Conservation (phyloP, 2,113 vertebrate genomes). For the Gobiocypris rarus region DNA sequence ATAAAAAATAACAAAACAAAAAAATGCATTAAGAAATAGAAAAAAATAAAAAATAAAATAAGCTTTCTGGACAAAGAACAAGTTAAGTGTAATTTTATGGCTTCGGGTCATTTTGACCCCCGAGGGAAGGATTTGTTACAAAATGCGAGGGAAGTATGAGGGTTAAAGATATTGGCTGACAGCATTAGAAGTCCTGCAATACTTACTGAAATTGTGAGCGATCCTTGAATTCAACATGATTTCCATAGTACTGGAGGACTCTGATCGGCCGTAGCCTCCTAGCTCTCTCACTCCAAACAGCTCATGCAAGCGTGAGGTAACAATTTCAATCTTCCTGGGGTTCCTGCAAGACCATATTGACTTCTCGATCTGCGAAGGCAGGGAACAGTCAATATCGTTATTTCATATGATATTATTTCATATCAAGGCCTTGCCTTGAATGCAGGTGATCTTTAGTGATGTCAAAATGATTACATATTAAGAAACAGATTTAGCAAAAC, state of each 20-base stretch:
- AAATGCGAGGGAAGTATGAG: too few relatives aligned
- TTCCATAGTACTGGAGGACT: constrained; percentile 61
- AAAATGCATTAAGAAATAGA: too few relatives aligned
- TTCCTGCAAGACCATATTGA: constrained; percentile 75
- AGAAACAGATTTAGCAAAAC: not conserved
- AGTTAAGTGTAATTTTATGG: too few relatives aligned
- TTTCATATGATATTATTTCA: constrained; percentile 26
- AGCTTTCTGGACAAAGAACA: too few relatives aligned
- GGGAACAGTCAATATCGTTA: constrained; percentile 49
- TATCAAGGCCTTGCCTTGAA: constrained; percentile 6
- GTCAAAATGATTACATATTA: constrained; percentile 1
- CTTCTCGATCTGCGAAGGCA: constrained; percentile 77
- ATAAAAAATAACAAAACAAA: too few relatives aligned
- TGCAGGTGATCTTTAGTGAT: constrained; percentile 19
- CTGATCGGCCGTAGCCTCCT: not conserved
- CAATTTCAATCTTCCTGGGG: constrained; percentile 63
- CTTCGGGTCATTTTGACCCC: too few relatives aligned
- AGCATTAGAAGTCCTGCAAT: not conserved
- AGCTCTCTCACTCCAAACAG: constrained; percentile 72
- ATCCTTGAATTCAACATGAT: constrained; percentile 80
- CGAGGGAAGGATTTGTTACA: too few relatives aligned
- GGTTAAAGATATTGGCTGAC: not conserved
- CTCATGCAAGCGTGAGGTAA: constrained; percentile 66
- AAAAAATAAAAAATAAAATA: too few relatives aligned
- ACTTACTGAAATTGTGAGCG: constrained; percentile 82